Evolutionary conservation across 2,113 vertebrate species (phyloP), one percentile per base, ranked within the genome.

Genomic region (Gorsachius goisagi): DNA sequence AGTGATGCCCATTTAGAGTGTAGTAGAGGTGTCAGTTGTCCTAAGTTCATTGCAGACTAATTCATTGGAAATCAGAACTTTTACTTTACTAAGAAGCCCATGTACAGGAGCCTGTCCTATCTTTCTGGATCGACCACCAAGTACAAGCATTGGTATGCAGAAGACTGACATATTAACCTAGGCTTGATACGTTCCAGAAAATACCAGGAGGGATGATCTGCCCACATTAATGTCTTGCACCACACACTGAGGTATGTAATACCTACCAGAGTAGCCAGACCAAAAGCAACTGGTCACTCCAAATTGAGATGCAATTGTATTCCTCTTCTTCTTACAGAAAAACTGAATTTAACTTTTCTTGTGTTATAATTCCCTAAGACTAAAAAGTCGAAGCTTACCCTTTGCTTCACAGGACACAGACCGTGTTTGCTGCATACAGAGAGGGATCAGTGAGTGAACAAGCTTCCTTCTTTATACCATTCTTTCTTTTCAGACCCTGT

Each of bases 1-100:
- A 74, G 7, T 22, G 19, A 33, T 52, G 5, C 1, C 8, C 15
- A 33, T 58, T 64, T 62, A 55, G 18, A 56, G 8, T 9, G 15
- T 35, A 9, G 17, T 24, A 60, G 27, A 58, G 26, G 2, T 49
- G 21, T 24, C 20, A 15, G 24, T 35, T 62, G 33, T 90, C 56
- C 22, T n/a, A 55, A 53, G 0, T 12, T 16, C 20, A 30, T 1
- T 7, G 2, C 11, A 79, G 37, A 63, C 1, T 44, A 41, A 41
- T 7, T 63, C 6, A 44, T 7, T 32, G 44, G 33, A 83, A 39
- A 58, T 58, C 3, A 62, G 20, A 79, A 80, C 15, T 5, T 35
- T 49, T 50, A 21, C 28, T 45, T 10, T 60, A 22, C 12, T 35
- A 35, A 52, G 20, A 83, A 83, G 6, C 7, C 12, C 39, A 73